These are phyloP conservation scores for Ptilorrhoa leucosticta DNA, from an alignment of 2,113 vertebrate genomes.

Conservation along the genomic window DNA sequence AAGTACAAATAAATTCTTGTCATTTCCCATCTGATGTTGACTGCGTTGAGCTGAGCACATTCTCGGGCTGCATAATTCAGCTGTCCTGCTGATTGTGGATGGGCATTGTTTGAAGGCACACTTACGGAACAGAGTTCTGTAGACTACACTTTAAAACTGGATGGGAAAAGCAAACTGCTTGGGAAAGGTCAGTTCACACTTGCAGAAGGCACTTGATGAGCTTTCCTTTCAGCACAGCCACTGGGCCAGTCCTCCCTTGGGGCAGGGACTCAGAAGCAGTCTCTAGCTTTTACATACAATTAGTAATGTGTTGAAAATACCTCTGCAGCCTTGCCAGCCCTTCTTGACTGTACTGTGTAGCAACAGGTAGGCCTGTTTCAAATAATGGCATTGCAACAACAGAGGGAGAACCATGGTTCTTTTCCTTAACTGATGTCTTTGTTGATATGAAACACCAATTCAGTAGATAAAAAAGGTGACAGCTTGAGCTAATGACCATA, in stretches of 20 bases:
- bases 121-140: background rate
- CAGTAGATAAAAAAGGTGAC: background rate
- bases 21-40: background rate
- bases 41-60: background rate
- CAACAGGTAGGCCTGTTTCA: background rate
- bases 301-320: background rate
- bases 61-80: background rate
- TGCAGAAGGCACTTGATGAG: background rate
- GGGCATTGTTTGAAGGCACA: background rate
- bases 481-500: background rate
- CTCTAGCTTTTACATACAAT: background rate
- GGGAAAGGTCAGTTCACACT: background rate
- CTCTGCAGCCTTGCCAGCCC: background rate
- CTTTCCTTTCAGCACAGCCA: background rate
- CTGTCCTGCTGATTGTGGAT: background rate
- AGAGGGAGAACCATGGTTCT: background rate
- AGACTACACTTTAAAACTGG: background rate
- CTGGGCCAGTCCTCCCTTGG: background rate
- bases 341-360: background rate
- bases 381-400: accelerated
- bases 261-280: background rate
- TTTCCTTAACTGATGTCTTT: background rate
- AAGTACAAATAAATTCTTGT: background rate
- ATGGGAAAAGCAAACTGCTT: background rate
- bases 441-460: background rate